Evolutionary conservation across 2,888 invertebrate genomes (phyloP).

Genomic region (Idaea straminata): DNA sequence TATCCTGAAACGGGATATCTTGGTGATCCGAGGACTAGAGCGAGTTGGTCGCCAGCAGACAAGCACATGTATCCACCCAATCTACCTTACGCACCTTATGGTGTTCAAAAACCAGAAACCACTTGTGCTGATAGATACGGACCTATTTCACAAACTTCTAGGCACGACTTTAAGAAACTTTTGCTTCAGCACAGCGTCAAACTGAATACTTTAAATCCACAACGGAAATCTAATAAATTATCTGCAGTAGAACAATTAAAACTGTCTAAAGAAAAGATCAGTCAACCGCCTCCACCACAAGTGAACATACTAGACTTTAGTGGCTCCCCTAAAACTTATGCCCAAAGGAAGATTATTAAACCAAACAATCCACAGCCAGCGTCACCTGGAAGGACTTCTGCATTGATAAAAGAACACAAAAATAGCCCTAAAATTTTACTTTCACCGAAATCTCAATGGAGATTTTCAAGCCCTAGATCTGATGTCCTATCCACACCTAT

Average conservation of each 20-base stretch:
- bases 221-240: conserved; percentile 80
- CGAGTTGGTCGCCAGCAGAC: conserved; percentile 83
- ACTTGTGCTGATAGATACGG: conserved; percentile 83
- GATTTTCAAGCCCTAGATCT: conserved; percentile 87
- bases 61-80: conserved; percentile 51
- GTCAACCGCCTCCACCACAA: conserved; percentile 60
- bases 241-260: conserved; percentile 91
- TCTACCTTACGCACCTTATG: conserved; percentile 35
- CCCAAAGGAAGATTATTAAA: conserved; percentile 81
- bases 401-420: conserved; percentile 76
- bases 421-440: conserved; percentile 82
- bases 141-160: conserved; percentile 85
- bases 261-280: conserved; percentile 81
- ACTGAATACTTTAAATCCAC: conserved; percentile 74
- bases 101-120: conserved; percentile 57
- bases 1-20: conserved; percentile 83
- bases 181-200: conserved; percentile 88
- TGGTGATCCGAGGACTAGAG: conserved; percentile 77
- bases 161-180: conserved; percentile 91
- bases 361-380: conserved; percentile 64
- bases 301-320: conserved; percentile 85
- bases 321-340: conserved; percentile 85
- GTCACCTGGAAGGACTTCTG: conserved; percentile 77
- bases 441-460: conserved; percentile 86
- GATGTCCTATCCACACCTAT: conserved; percentile 93